Percentiles rank a stretch among this genome's conserved stretches.
Conservation (phyloP, 2,113 vertebrate genomes). For the Mustela lutreola region DNA sequence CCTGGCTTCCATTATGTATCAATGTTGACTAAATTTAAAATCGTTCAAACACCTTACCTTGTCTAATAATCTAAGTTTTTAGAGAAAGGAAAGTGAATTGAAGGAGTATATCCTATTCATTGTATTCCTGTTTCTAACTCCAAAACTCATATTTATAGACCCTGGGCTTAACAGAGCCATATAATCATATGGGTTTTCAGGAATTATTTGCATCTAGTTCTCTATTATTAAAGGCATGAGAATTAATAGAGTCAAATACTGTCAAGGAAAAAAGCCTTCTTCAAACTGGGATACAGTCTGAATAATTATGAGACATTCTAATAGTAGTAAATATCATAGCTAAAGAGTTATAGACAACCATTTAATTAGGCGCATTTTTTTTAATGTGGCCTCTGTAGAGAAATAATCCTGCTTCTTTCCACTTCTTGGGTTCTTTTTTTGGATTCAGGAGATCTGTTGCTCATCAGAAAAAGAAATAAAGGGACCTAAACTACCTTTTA, state of each 20-base stretch:
- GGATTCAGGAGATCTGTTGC: not conserved
- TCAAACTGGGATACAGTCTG: not conserved
- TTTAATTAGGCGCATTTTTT: not conserved
- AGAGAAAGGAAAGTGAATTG: not conserved
- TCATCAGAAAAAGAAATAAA: not conserved
- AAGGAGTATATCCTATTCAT: not conserved
- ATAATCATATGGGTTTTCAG: not conserved
- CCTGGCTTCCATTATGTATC: not conserved
- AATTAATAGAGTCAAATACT: constrained; percentile 12
- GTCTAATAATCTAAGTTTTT: constrained; percentile 13
- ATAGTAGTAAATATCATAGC: not conserved
- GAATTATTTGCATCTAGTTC: not conserved
- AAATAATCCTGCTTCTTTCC: not conserved
- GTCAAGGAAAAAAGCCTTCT: constrained; percentile 1
- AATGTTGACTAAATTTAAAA: constrained; percentile 40
- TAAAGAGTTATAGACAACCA: not conserved
- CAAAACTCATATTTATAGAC: constrained; percentile 23
- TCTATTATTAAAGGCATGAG: constrained; percentile 43
- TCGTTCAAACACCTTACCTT: not conserved
- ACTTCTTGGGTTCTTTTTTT: not conserved
- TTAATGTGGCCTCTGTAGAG: not conserved
- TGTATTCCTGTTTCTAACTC: not conserved
- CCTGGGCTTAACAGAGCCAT: not conserved
- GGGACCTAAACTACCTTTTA: constrained; percentile 4
- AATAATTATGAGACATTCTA: constrained; percentile 21